phyloP scores from a whole-genome alignment of 2,113 vertebrate species.

The Cebidichthys violaceus region DNA sequence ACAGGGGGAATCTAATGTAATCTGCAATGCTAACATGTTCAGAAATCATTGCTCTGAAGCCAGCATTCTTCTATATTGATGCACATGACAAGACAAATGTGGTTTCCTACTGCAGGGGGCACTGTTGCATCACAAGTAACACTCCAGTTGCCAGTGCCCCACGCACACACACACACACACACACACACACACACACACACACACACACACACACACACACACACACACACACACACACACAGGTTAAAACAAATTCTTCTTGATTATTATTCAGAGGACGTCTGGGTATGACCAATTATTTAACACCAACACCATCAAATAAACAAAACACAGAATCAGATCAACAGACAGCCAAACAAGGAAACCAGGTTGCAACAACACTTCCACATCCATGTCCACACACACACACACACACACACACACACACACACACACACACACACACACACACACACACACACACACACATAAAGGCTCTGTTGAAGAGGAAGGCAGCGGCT shows the following conservation, averaged over 20 bases:
- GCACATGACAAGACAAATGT: not conserved
- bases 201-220: not conserved
- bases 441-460: slow-evolving; percentile 1
- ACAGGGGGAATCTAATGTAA: not conserved
- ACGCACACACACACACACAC: slow-evolving; percentile 1
- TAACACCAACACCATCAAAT: slow-evolving; percentile 56
- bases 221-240: not conserved
- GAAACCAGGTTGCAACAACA: slow-evolving; percentile 14
- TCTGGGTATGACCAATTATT: slow-evolving; percentile 49
- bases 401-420: too few relatives aligned
- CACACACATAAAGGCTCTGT: not conserved
- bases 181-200: not conserved
- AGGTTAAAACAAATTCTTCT: slow-evolving; percentile 10
- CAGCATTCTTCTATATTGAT: not conserved
- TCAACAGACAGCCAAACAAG: slow-evolving; percentile 18
- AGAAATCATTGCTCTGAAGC: not conserved
- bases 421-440: slow-evolving; percentile 14
- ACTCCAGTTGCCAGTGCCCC: not conserved
- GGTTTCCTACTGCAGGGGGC: slow-evolving; percentile 54
- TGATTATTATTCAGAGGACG: slow-evolving; percentile 42
- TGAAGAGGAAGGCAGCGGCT: slow-evolving; percentile 13
- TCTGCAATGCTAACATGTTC: not conserved
- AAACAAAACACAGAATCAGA: slow-evolving; percentile 48
- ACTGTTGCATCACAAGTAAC: slow-evolving; percentile 52
- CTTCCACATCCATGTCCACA: not conserved